A percentile compares a stretch with the other conserved stretches of the same genome.
These are phyloP conservation scores for Bradypodion pumilum DNA, from an alignment of 2,797 vertebrate species.

Conservation along the genomic window DNA sequence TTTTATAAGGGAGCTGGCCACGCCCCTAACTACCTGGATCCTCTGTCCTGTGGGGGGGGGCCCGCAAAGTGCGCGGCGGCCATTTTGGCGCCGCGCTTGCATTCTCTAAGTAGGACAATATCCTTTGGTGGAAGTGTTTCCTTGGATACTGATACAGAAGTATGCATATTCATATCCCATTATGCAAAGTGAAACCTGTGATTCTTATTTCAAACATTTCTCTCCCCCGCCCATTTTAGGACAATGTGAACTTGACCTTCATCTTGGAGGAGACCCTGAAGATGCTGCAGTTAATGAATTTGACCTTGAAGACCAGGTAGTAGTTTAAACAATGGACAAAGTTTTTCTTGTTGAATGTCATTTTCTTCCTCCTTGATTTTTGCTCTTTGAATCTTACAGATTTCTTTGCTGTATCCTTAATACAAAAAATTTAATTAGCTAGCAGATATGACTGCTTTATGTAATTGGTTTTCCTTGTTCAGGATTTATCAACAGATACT, in stretches of 20 bases:
- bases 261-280: constrained; percentile 81
- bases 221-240: constrained; percentile 75
- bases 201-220: constrained; percentile 29
- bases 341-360: background rate
- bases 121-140: background rate
- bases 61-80: too few relatives aligned
- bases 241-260: constrained; percentile 86
- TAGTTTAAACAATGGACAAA: constrained; percentile 11
- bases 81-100: too few relatives aligned
- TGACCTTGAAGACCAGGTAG: constrained; percentile 90
- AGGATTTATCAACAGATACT: background rate
- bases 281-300: constrained; percentile 79
- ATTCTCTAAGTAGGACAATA: background rate
- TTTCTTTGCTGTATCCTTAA: constrained; percentile 3
- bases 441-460: background rate
- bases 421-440: background rate
- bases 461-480: constrained; percentile 20
- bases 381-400: background rate
- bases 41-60: too few relatives aligned
- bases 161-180: background rate
- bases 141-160: background rate
- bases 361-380: background rate
- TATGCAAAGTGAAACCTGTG: constrained; percentile 13
- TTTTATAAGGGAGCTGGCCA: too few relatives aligned
- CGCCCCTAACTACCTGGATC: too few relatives aligned